Base-by-base conservation (phyloP, 2,888 invertebrate genomes). In the Portevinia maculata region DNA sequence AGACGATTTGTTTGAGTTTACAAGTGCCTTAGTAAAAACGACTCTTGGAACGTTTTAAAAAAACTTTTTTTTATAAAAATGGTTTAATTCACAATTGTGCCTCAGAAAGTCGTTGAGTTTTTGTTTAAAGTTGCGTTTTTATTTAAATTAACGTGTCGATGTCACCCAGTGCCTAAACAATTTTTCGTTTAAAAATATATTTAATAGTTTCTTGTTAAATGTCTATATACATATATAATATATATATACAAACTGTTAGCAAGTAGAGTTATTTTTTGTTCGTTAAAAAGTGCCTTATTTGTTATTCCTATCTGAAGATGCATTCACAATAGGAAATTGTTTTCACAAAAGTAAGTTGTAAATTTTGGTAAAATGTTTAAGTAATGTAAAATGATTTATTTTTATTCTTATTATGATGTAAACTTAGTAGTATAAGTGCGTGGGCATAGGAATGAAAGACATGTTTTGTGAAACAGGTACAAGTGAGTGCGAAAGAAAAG, bases 21-120 rank as follows among this genome's bases (percentile, higher is more conserved):
- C 44, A 70, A 71, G 79, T 84, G 79, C 75, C 79, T 79, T 75
- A 74, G 19, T 41, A 62, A 67, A 75, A 83, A 83, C 76, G 76
- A 83, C 59, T 83, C 71, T 65, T 30, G 65, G 70, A 81, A 75
- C 67, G 81, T 83, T 83, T 17, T 41, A 39, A 69, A 74, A 41
- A 44, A 50, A 48, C 9, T 17, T 24, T n/a, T 37, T 21, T 11
- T 44, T 2, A 30, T 6, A 24, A 13, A 57, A 50, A 52, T 62
- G 19, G 75, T 65, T 74, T 78, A 84, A 83, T 34, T 83, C 83
- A 83, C 83, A 78, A 78, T 17, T 52, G 83, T 83, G 83, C 83
- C 83, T 83, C 65, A n/a, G 44, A 76, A 59, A 62, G 37, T 65
- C 62, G 74, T 84, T 83, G 71, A 74, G 70, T 84, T 83, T 85